Percentiles rank a stretch among this genome's conserved stretches.
phyloP scores from a whole-genome alignment of 1,140 invertebrate species.

The Achatina immaculata region DNA sequence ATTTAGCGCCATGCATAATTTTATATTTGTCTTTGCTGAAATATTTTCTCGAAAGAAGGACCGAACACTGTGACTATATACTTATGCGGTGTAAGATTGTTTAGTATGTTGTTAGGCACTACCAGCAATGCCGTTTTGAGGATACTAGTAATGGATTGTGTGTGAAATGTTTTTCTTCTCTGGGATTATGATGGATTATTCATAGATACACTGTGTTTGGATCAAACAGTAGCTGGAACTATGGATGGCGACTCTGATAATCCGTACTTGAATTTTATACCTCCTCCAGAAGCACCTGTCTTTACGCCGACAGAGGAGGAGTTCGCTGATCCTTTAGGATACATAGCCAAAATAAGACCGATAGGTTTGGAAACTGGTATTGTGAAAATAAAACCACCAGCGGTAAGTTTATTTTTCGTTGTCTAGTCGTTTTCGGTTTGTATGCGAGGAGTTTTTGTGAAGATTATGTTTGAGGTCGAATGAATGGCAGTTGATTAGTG shows the following conservation, averaged over 20 bases:
- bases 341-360: slow-evolving; percentile 88
- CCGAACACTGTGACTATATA: slow-evolving; percentile 38
- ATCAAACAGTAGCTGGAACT: not conserved
- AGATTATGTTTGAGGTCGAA: no score
- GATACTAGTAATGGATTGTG: slow-evolving; percentile 44
- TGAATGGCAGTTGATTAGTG: not conserved
- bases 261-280: slow-evolving; percentile 61
- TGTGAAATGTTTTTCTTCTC: slow-evolving; percentile 34
- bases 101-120: slow-evolving; percentile 53
- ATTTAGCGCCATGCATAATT: no score
- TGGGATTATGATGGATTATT: slow-evolving; percentile 12
- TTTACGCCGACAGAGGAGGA: slow-evolving; percentile 89
- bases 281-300: slow-evolving; percentile 83
- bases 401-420: slow-evolving; percentile 71
- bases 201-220: slow-evolving; percentile 10
- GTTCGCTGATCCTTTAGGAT: slow-evolving; percentile 92
- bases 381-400: slow-evolving; percentile 89
- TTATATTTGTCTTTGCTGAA: no score
- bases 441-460: no score
- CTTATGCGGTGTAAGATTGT: slow-evolving; percentile 21
- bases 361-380: slow-evolving; percentile 88
- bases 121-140: slow-evolving; percentile 36
- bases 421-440: not conserved
- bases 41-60: no score
- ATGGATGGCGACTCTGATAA: slow-evolving; percentile 44